Evolutionary conservation across 92 coral and sea anemone species (phyloP).

Genomic region (Bergia puertoricense): DNA sequence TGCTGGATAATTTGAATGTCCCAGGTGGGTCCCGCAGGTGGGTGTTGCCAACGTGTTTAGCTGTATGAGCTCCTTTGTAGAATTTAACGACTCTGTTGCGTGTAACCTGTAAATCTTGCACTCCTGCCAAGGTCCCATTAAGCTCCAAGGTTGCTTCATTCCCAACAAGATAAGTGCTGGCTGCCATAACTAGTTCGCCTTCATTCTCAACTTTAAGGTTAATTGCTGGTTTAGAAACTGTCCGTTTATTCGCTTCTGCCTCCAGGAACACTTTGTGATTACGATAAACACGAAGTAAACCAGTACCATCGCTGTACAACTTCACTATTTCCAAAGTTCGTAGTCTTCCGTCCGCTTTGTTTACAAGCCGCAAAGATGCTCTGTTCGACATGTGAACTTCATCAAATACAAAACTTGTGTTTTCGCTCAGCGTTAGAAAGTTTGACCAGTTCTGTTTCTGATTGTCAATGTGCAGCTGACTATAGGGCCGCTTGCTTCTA

Average conservation of each 20-base stretch:
- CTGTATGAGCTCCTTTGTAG: slow-evolving; percentile 51
- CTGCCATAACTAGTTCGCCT: slow-evolving; percentile 55
- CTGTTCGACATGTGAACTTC: slow-evolving; percentile 55
- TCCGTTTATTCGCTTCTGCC: slow-evolving; percentile 21
- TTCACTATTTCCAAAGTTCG: slow-evolving; percentile 40
- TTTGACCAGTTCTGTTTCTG: slow-evolving; percentile 52
- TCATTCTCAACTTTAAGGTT: slow-evolving; percentile 55
- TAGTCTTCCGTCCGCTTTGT: slow-evolving; percentile 34
- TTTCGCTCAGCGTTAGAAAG: slow-evolving; percentile 59
- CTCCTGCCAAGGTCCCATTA: slow-evolving; percentile 67
- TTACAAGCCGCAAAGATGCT: slow-evolving; percentile 56
- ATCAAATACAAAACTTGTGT: slow-evolving; percentile 40
- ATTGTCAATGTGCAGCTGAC: slow-evolving; percentile 57
- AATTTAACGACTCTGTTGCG: slow-evolving; percentile 54
- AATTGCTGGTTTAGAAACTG: slow-evolving; percentile 52
- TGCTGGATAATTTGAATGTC: slow-evolving; percentile 53
- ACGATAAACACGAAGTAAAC: slow-evolving; percentile 56
- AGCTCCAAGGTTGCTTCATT: slow-evolving; percentile 48
- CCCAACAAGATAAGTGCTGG: slow-evolving; percentile 53
- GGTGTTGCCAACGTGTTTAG: slow-evolving; percentile 7
- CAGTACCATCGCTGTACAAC: slow-evolving; percentile 58
- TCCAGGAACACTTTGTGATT: slow-evolving; percentile 51
- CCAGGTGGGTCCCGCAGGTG: slow-evolving; percentile 25
- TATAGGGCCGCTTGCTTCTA: slow-evolving; percentile 51
- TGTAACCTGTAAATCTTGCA: slow-evolving; percentile 57